A percentile compares a stretch with the other conserved stretches of the same genome.
phyloP scores from a whole-genome alignment of 2,888 invertebrate species.

The Poecilobothrus nobilitatus region DNA sequence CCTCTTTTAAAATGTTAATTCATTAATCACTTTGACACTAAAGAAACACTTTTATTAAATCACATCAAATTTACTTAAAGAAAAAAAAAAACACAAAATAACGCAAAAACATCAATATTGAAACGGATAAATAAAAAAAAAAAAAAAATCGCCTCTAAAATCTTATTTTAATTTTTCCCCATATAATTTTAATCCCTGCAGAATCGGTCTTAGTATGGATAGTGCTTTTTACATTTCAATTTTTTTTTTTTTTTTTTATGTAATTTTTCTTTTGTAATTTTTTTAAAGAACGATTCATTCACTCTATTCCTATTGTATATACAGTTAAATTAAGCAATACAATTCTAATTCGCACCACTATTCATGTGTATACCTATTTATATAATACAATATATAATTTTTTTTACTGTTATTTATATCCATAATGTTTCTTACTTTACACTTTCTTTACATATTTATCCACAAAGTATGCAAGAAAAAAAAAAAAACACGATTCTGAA shows the following conservation, averaged over 20 bases:
- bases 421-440: not conserved
- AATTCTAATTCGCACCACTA: too few relatives aligned
- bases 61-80: not conserved
- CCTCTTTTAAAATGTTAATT: not conserved
- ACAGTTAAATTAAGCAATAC: too few relatives aligned
- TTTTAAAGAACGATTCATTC: too few relatives aligned
- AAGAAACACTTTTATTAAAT: not conserved
- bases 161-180: not conserved
- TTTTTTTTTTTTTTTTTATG: too few relatives aligned
- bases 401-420: too few relatives aligned
- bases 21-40: slow-evolving; percentile 6
- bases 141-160: not conserved
- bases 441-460: not conserved
- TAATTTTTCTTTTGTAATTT: too few relatives aligned
- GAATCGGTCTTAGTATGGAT: not conserved
- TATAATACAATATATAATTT: too few relatives aligned
- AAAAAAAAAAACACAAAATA: not conserved
- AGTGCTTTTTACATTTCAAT: too few relatives aligned
- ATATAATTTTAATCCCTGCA: not conserved
- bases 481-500: not conserved
- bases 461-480: not conserved
- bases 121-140: not conserved
- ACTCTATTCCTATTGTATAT: too few relatives aligned
- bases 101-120: not conserved
- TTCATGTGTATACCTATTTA: too few relatives aligned